These are phyloP conservation scores for Pomacea maculata DNA, from an alignment of 1,140 invertebrate genomes.

Conservation along the genomic window DNA sequence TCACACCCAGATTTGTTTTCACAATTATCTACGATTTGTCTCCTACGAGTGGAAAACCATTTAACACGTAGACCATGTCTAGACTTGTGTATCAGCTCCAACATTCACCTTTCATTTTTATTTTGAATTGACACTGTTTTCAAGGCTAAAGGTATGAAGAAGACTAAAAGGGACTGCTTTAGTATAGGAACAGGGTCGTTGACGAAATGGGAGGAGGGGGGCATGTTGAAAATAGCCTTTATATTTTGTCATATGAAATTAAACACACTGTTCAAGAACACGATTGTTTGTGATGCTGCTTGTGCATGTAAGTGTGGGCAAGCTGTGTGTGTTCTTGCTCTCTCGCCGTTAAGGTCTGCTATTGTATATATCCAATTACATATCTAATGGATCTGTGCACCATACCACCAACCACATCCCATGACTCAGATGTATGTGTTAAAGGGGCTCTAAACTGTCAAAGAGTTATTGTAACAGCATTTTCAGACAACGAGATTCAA, in stretches of 20 bases:
- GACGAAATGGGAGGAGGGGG: conserved; percentile 3
- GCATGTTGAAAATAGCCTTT: conserved; percentile 21
- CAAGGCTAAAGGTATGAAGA: background rate
- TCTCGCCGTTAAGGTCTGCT: too few relatives aligned
- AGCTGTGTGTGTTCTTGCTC: too few relatives aligned
- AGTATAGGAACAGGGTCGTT: background rate
- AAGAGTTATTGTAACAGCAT: too few relatives aligned
- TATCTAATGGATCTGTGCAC: too few relatives aligned
- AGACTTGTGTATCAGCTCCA: background rate
- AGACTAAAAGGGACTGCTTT: background rate
- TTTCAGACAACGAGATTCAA: too few relatives aligned
- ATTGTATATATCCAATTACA: too few relatives aligned
- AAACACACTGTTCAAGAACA: background rate
- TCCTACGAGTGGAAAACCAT: too few relatives aligned
- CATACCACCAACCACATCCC: too few relatives aligned
- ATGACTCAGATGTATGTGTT: too few relatives aligned
- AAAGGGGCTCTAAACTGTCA: too few relatives aligned
- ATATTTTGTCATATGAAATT: conserved; percentile 30
- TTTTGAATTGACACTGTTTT: background rate
- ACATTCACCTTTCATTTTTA: background rate
- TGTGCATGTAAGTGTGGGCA: background rate
- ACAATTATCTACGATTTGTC: background rate
- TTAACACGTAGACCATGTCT: too few relatives aligned
- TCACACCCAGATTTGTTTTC: background rate
- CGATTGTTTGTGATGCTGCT: background rate